Evolutionary conservation across 2,888 invertebrate genomes (phyloP), one percentile per base, ranked within the genome.

Genomic region (Dryomyza anilis): DNA sequence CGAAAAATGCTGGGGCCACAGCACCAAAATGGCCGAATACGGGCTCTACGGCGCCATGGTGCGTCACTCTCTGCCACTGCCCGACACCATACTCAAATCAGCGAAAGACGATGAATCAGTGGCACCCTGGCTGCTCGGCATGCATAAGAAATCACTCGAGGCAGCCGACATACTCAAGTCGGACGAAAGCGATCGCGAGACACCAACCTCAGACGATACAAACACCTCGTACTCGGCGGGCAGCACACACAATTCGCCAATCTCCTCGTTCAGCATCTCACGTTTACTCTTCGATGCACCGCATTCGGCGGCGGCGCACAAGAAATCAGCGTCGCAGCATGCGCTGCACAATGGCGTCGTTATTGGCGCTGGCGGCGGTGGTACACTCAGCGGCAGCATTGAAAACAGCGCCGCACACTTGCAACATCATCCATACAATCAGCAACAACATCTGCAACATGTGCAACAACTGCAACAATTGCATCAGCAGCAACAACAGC

Each of bases 1-100:
- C 55, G 98, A 99, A 85, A 99, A 99, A 85, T 98, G 97, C 77
- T 99, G 99, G 99, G 99, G 99, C 57, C 89, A 96, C 78, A 96
- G 96, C 83, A 98, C 98, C 76, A 99, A 98, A 84, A 99, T 99
- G 99, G 99, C 99, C 70, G 99, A 99, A 85, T 99, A 99, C 82
- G 99, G 99, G 1, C 88, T 99, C 52, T 99, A 99, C 84, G 99
- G 99, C 1, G 99, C 99, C 73, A 99, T 99, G 99, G 99, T 99
- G 72, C 89, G 99, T 67, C 99, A 99, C 85, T 98, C 98, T 50
- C 88, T 99, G 70, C 99, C 99, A 0, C 89, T 99, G 73, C 99
- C 99, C 16, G 98, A 99, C 78, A 98, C 98, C 72, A 98, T 99
- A 79, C 89, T 98, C 76, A 98, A 98, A 86, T 94, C 95, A 81